Percentiles rank a stretch among this genome's conserved stretches.
Evolutionary conservation across 2,888 invertebrate species (phyloP).

Genomic region (Andrena flavipes): DNA sequence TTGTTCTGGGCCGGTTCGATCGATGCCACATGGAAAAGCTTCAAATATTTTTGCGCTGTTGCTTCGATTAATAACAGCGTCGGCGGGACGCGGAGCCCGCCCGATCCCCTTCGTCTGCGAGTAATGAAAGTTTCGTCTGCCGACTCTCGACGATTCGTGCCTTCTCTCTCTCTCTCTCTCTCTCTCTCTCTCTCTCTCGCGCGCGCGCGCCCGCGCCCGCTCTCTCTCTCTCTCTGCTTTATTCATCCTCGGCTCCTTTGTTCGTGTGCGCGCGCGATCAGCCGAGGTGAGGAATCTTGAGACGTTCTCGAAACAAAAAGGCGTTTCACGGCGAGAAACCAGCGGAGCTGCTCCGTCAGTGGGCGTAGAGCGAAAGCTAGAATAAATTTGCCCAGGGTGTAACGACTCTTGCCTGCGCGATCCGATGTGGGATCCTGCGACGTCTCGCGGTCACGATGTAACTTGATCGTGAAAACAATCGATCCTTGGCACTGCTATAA

Average conservation of each 20-base stretch:
- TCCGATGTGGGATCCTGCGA: not conserved
- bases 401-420: constrained; percentile 29
- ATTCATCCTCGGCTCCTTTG: constrained; percentile 39
- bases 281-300: constrained; percentile 59
- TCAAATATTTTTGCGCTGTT: constrained; percentile 22
- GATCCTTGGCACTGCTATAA: constrained; percentile 17
- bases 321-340: constrained; percentile 15
- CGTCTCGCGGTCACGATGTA: constrained; percentile 23
- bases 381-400: constrained; percentile 53
- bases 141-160: constrained; percentile 1
- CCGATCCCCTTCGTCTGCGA: constrained; percentile 17
- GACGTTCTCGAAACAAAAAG: constrained; percentile 54
- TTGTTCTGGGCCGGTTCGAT: constrained; percentile 23
- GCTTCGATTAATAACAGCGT: constrained; percentile 55
- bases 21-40: constrained; percentile 30
- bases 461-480: constrained; percentile 44
- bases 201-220: constrained; percentile 4
- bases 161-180: constrained; percentile 8
- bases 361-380: constrained; percentile 46
- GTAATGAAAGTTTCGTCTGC: constrained; percentile 58
- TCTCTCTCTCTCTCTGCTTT: constrained; percentile 12
- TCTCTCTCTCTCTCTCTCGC: constrained; percentile 6
- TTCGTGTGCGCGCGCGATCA: constrained; percentile 37
- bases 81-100: constrained; percentile 10
- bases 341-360: constrained; percentile 2